Percentiles rank a stretch among this genome's conserved stretches.
Evolutionary conservation across 2,888 invertebrate genomes (phyloP).

Genomic region (Furcula furcula): DNA sequence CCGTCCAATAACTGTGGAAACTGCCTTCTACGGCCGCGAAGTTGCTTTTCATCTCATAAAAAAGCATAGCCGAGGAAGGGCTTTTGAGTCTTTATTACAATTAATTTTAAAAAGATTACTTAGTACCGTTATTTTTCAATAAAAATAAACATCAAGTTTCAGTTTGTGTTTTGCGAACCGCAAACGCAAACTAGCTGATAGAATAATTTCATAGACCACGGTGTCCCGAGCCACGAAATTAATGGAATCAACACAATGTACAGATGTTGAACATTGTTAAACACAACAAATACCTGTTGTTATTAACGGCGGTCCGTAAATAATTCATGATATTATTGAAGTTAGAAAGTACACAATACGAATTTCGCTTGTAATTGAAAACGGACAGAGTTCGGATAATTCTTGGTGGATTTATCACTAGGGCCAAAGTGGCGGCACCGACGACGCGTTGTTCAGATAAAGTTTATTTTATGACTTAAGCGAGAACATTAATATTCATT

Average conservation of each 20-base stretch:
- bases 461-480: slow-evolving; percentile 79
- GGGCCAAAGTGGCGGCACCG: slow-evolving; percentile 51
- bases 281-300: slow-evolving; percentile 50
- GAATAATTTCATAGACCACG: slow-evolving; percentile 25
- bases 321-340: slow-evolving; percentile 68
- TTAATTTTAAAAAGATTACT: no score
- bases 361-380: slow-evolving; percentile 73
- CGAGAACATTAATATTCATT: slow-evolving; percentile 80
- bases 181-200: slow-evolving; percentile 23
- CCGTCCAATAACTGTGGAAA: no score
- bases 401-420: slow-evolving; percentile 73
- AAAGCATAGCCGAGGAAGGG: no score
- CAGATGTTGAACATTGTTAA: slow-evolving; percentile 36
- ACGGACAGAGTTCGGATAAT: slow-evolving; percentile 66
- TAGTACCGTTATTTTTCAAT: slow-evolving; percentile 20
- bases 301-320: slow-evolving; percentile 52
- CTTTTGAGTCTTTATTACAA: no score
- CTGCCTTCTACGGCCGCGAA: no score
- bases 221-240: slow-evolving; percentile 13
- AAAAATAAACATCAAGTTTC: slow-evolving; percentile 25
- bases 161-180: slow-evolving; percentile 20
- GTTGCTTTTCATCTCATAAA: no score
- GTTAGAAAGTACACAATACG: slow-evolving; percentile 62
- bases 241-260: slow-evolving; percentile 21
- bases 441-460: slow-evolving; percentile 72